These are phyloP conservation scores for Crioceris asparagi DNA, from an alignment of 2,888 invertebrate genomes.

Conservation along the genomic window DNA sequence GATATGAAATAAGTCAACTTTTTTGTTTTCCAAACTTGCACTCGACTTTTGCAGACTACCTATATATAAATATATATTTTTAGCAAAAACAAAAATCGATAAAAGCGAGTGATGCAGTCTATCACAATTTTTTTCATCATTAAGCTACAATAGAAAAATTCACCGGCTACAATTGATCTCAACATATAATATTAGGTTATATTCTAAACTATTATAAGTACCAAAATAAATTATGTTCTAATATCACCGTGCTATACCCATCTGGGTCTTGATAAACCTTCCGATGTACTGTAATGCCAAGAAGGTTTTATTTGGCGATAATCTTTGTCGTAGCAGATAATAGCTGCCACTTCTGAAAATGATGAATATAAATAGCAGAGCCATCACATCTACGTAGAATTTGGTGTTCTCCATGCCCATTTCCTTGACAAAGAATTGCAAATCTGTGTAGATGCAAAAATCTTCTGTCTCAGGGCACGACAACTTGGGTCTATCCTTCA, in stretches of 20 bases:
- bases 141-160: too few relatives aligned
- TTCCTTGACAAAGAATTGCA: conserved; percentile 60
- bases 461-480: conserved; percentile 59
- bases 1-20: too few relatives aligned
- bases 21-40: too few relatives aligned
- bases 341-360: conserved; percentile 56
- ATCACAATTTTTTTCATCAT: too few relatives aligned
- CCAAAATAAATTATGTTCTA: conserved; percentile 10
- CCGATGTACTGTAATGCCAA: conserved; percentile 60
- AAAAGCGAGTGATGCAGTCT: too few relatives aligned
- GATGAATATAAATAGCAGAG: conserved; percentile 50
- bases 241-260: conserved; percentile 31
- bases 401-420: conserved; percentile 64
- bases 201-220: conserved; percentile 2
- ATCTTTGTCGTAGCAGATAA: conserved; percentile 60
- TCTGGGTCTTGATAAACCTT: conserved; percentile 51
- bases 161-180: too few relatives aligned
- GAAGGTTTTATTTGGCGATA: conserved; percentile 61
- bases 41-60: too few relatives aligned
- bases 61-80: too few relatives aligned
- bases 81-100: too few relatives aligned
- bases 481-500: conserved; percentile 61
- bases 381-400: conserved; percentile 56
- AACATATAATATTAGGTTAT: too few relatives aligned
- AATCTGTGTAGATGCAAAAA: conserved; percentile 67